These are phyloP conservation scores for Formicarius rufipectus DNA, from an alignment of 2,113 vertebrate genomes.

Conservation along the genomic window DNA sequence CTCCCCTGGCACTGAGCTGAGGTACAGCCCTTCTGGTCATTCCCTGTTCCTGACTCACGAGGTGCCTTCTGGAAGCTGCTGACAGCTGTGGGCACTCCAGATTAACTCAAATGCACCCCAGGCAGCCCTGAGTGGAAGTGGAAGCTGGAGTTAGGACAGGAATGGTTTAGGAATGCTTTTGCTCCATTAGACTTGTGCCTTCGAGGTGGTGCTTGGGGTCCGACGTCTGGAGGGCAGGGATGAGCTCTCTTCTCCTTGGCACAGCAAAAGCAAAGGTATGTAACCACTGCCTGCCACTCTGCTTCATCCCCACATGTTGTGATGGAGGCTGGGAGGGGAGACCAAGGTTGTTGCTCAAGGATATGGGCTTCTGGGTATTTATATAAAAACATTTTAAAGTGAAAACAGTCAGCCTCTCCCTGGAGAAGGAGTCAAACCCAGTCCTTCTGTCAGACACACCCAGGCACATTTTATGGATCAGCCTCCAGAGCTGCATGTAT, in stretches of 20 bases:
- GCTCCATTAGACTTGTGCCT: neutral
- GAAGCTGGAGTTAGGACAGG: accelerated
- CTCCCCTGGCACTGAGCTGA: neutral
- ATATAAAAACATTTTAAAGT: neutral
- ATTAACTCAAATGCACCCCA: neutral
- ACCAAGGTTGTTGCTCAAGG: neutral
- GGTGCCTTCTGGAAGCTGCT: neutral
- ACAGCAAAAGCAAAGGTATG: neutral
- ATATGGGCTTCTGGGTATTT: neutral
- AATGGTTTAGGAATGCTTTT: neutral
- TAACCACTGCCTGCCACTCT: neutral
- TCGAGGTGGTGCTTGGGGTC: accelerated
- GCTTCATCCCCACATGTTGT: accelerated
- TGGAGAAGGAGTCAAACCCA: neutral
- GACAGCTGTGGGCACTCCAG: neutral
- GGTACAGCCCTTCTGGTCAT: neutral
- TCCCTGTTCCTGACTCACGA: neutral
- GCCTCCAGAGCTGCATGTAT: neutral
- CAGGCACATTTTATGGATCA: neutral
- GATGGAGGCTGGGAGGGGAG: neutral
- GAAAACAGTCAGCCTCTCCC: neutral
- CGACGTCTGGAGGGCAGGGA: neutral
- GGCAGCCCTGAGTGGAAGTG: neutral
- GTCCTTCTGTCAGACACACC: neutral
- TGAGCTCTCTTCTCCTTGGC: neutral